phyloP scores from a whole-genome alignment of 2,888 invertebrate species.

The Lithophane ornitopus region DNA sequence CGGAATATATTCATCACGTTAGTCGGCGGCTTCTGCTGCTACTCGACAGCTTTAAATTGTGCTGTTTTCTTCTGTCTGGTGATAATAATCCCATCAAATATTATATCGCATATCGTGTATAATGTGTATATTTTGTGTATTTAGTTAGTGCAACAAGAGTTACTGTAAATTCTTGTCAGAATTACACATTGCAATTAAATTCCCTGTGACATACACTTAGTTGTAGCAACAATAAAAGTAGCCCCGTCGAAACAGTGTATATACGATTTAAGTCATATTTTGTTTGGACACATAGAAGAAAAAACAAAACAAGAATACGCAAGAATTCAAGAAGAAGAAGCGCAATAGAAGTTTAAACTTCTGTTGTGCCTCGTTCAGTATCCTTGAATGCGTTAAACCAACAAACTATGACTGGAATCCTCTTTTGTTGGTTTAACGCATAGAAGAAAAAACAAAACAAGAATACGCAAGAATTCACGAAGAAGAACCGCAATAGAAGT shows the following conservation, averaged over 20 bases:
- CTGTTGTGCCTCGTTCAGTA: too few species aligned
- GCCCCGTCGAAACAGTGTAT: not conserved
- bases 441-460: too few species aligned
- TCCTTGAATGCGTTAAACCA: too few species aligned
- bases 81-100: not conserved
- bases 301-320: too few species aligned
- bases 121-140: not conserved
- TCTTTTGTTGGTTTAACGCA: too few species aligned
- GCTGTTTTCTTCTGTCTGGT: not conserved
- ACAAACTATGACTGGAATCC: too few species aligned
- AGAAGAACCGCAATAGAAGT: too few species aligned
- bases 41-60: slow-evolving; percentile 21
- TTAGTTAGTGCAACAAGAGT: not conserved
- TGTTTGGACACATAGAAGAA: too few species aligned
- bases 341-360: too few species aligned
- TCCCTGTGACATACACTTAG: too few species aligned
- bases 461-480: too few species aligned
- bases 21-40: slow-evolving; percentile 1
- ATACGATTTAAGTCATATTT: not conserved
- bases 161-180: not conserved
- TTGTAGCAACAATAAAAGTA: not conserved
- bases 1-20: slow-evolving; percentile 47
- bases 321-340: too few species aligned
- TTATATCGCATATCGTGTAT: not conserved
- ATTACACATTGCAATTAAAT: not conserved